These are phyloP conservation scores for Dicaeum eximium DNA, from an alignment of 2,113 vertebrate genomes.

Conservation along the genomic window DNA sequence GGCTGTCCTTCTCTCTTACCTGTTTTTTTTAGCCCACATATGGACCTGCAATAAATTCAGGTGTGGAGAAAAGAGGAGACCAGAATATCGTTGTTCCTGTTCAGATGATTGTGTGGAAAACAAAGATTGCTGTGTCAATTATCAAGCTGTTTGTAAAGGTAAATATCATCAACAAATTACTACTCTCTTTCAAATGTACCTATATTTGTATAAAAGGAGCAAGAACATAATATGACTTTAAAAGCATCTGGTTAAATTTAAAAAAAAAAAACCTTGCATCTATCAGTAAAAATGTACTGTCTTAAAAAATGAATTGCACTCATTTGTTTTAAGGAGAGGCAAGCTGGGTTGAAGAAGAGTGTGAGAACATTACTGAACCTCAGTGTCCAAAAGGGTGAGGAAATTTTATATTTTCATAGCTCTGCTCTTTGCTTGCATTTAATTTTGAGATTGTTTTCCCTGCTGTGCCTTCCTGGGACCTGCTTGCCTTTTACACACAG, in stretches of 20 bases:
- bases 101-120: constrained; percentile 74
- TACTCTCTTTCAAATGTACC: not conserved
- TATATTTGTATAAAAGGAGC: not conserved
- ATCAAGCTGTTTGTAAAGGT: constrained; percentile 73
- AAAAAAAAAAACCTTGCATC: not conserved
- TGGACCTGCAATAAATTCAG: constrained; percentile 80
- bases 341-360: constrained; percentile 77
- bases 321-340: constrained; percentile 71
- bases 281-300: not conserved
- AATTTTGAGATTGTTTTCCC: not conserved
- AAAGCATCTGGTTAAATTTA: not conserved
- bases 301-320: constrained; percentile 29
- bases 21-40: constrained; percentile 65
- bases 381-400: constrained; percentile 80
- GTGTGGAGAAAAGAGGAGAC: constrained; percentile 77
- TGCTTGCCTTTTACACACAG: not conserved
- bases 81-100: constrained; percentile 73
- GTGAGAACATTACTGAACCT: constrained; percentile 69
- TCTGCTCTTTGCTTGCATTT: not conserved
- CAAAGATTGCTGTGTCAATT: constrained; percentile 75
- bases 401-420: constrained; percentile 1
- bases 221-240: not conserved
- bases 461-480: not conserved
- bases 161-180: not conserved
- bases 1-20: not conserved